Evolutionary conservation across 2,113 vertebrate species (phyloP), one percentile per base, ranked within the genome.

Genomic region (Oncorhynchus nerka): DNA sequence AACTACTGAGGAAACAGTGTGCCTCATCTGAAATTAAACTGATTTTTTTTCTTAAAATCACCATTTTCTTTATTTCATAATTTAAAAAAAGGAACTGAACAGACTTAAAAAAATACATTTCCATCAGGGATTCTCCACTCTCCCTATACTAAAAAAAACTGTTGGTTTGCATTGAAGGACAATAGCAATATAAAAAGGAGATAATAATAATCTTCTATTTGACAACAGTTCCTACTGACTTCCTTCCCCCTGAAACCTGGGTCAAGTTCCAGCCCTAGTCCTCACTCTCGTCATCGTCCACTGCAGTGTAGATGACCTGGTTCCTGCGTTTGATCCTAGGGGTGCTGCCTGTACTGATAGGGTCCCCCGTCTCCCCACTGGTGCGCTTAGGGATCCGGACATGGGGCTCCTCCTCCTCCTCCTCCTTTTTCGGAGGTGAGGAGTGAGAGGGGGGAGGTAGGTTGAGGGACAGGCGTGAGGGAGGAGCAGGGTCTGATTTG

Each of bases 301-400:
- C 92, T 1, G 93, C 82, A 1, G 94, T 86, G 70, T 98, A 99
- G 81, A 99, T 97, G 65, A 92, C 92, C 92, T 98, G 97, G 88
- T 99, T 99, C 78, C 98, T 92, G 74, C 98, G 96, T 89, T 97
- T 99, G 82, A 99, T 98, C 78, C 86, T 93, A 73, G 96, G 96
- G 8, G 93, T 89, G 0, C 88, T 74, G 4, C 77, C 83, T 30
- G 89, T 90, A 24, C 91, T 92, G 0, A 88, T 89, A 9, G 67
- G 4, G 78, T 70, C 71, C 4, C 15, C 90, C 0, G 79, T 84
- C 62, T 94, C 95, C 4, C 91, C 88, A 48, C 94, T 95, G 73
- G 89, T 85, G 24, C 98, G 95, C 81, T 99, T 99, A 6, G 94
- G 67, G 0, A 93, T 73, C 32, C 91, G 92, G 1, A 89, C 85